Conservation (phyloP, 2,888 invertebrate genomes). For the Lepidochrysops patricia region DNA sequence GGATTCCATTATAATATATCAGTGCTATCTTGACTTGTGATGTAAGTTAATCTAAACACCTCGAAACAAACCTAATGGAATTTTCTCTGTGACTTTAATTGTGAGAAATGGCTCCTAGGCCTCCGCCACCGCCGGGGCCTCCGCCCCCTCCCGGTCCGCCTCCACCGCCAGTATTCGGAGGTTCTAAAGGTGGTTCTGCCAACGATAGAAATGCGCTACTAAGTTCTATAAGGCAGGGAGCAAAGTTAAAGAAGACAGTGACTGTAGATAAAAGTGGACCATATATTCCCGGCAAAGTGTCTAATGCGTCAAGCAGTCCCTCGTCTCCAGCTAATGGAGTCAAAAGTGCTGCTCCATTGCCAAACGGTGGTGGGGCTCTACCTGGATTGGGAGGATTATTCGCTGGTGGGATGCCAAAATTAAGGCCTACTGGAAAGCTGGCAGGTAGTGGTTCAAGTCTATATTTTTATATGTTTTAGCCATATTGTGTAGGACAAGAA, state of each 20-base stretch:
- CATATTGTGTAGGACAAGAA: too few species aligned
- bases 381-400: slow-evolving; percentile 81
- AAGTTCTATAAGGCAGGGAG: slow-evolving; percentile 87
- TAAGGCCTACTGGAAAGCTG: slow-evolving; percentile 80
- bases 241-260: slow-evolving; percentile 86
- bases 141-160: slow-evolving; percentile 78
- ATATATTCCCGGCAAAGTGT: slow-evolving; percentile 77
- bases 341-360: slow-evolving; percentile 45
- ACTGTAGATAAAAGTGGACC: slow-evolving; percentile 95
- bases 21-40: slow-evolving; percentile 35
- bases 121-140: slow-evolving; percentile 79
- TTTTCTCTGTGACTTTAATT: slow-evolving; percentile 28
- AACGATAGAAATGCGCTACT: slow-evolving; percentile 82
- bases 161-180: slow-evolving; percentile 67
- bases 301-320: slow-evolving; percentile 39
- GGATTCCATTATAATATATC: slow-evolving; percentile 52
- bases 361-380: slow-evolving; percentile 51
- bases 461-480: not conserved
- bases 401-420: slow-evolving; percentile 87
- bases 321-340: slow-evolving; percentile 46
- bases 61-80: slow-evolving; percentile 25
- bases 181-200: slow-evolving; percentile 61
- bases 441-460: slow-evolving; percentile 36
- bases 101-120: slow-evolving; percentile 74
- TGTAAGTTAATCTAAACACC: slow-evolving; percentile 27